A percentile compares a stretch with the other conserved stretches of the same genome.
phyloP scores from a whole-genome alignment of 2,113 vertebrate species.

The Ia io region DNA sequence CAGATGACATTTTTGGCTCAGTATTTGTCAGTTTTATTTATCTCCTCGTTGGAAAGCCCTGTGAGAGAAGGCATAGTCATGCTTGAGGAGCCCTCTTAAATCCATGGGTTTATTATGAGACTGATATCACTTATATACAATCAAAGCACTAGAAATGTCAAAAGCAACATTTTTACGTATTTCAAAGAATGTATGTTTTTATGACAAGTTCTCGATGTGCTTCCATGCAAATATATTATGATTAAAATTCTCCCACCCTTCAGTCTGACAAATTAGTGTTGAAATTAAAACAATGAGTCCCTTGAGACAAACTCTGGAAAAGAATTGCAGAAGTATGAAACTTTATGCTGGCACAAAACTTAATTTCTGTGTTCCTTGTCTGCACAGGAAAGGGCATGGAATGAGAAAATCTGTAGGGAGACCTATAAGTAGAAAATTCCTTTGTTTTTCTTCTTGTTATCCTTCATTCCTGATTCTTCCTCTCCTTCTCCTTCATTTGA shows the following conservation, averaged over 20 bases:
- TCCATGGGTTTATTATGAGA: not conserved
- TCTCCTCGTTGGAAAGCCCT: not conserved
- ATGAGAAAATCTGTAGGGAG: slow-evolving; percentile 1
- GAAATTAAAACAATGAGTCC: slow-evolving; percentile 57
- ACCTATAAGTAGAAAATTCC: not conserved
- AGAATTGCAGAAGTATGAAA: slow-evolving; percentile 34
- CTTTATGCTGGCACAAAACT: slow-evolving; percentile 26
- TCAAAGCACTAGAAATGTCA: slow-evolving; percentile 14
- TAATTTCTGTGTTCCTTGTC: slow-evolving; percentile 33
- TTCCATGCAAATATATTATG: slow-evolving; percentile 62
- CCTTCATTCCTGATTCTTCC: not conserved
- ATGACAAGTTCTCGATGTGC: slow-evolving; percentile 25
- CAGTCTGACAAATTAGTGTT: slow-evolving; percentile 55
- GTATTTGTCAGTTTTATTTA: slow-evolving; percentile 6
- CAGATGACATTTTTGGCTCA: not conserved
- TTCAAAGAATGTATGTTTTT: slow-evolving; percentile 45
- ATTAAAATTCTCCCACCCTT: slow-evolving; percentile 59
- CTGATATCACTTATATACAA: not conserved
- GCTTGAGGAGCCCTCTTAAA: not conserved
- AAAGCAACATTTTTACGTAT: slow-evolving; percentile 27
- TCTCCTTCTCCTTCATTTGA: slow-evolving; percentile 4
- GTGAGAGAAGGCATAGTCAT: not conserved
- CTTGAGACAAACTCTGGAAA: slow-evolving; percentile 42
- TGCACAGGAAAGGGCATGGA: not conserved
- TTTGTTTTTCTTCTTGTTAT: not conserved